Base-by-base conservation (phyloP, 2,888 invertebrate species). In the Watsonalla binaria region DNA sequence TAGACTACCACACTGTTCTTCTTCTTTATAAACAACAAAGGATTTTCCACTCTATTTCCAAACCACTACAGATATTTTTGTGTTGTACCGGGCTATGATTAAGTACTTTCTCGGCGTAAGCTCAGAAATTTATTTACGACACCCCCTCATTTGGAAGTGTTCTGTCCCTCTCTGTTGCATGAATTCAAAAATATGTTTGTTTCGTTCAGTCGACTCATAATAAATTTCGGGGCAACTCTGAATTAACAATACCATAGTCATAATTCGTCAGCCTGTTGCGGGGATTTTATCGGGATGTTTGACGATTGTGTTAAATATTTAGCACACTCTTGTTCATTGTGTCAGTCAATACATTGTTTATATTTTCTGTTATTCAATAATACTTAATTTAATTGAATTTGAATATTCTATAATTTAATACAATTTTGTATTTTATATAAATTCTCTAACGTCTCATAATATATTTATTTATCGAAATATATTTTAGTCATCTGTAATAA, bases 201-300 rank as follows among this genome's bases (percentile, higher is more conserved):
- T 80, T 68, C 76, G 63, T 52, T 82, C 73, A 56, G 55, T 54
- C 70, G 70, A 63, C 72, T 71, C 68, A 75, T 81, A 79, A 84
- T 81, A 82, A 78, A 83, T 80, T 82, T 80, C 74, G 74, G 84
- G 84, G 84, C 76, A 82, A 83, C 77, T 79, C 67, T 71, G 78
- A 84, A 84, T 84, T 84, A 84, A 84, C 81, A 82, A 81, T 81
- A 78, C 81, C 74, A 76, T 82, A 78, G 78, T 75, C 77, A 80
- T 84, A 82, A 83, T 81, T 80, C 76, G 77, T 76, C 72, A 74
- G 78, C 74, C 76, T 80, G 81, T 81, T 79, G 79, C 72, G 76
- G 75, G 65, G 70, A 69, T 66, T 61, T 77, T 77, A 72, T 72
- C 67, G 74, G 61, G 68, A 71, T 75, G 70, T 76, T 78, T 78